Percentiles rank a stretch among this genome's conserved stretches.
These are phyloP conservation scores for Mycteria americana DNA, from an alignment of 2,797 vertebrate genomes.

Conservation along the genomic window DNA sequence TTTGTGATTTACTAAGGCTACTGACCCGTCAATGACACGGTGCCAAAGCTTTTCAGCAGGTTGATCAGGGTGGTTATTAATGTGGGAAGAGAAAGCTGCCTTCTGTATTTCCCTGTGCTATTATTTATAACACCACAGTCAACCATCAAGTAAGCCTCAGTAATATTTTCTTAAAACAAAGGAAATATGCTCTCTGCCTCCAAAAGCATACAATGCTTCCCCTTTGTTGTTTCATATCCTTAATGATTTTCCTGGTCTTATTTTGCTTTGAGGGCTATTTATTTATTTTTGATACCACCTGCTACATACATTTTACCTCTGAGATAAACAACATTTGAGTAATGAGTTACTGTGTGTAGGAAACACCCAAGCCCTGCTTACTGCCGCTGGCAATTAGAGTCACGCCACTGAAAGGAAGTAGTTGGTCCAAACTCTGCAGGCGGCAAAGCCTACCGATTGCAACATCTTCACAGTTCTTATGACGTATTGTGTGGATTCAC, in stretches of 20 bases:
- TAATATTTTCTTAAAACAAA: background rate
- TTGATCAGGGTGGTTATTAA: background rate
- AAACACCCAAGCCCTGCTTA: conserved; percentile 22
- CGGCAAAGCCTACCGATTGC: background rate
- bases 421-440: background rate
- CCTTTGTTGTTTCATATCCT: background rate
- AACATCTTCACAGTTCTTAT: background rate
- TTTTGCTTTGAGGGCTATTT: background rate
- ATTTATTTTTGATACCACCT: background rate
- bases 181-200: background rate
- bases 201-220: background rate
- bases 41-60: background rate
- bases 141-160: background rate
- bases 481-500: background rate
- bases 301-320: background rate
- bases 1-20: background rate
- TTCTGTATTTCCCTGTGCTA: background rate
- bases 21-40: background rate
- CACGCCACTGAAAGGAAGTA: background rate
- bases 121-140: background rate
- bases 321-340: conserved; percentile 31
- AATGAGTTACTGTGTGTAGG: background rate
- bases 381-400: background rate
- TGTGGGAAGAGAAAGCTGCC: background rate
- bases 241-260: background rate